A percentile compares a stretch with the other conserved stretches of the same genome.
These are phyloP conservation scores for Cylindroiulus punctatus DNA, from an alignment of 2,888 invertebrate species.

Conservation along the genomic window DNA sequence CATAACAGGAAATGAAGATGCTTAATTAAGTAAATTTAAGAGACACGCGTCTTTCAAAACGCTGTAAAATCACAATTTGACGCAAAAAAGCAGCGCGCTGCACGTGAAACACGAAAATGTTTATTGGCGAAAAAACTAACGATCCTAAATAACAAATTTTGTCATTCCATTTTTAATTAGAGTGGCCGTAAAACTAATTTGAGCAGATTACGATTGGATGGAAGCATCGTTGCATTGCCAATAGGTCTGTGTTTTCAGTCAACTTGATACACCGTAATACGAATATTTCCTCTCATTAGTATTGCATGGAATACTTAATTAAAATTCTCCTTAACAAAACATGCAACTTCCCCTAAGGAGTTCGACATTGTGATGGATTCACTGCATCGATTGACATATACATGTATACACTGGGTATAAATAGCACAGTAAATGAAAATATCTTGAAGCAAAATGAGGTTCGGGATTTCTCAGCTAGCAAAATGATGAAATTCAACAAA, in stretches of 20 bases:
- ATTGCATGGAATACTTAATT: not conserved
- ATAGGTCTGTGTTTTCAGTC: not conserved
- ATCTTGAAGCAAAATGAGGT: not conserved
- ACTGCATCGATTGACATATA: not conserved
- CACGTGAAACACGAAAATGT: not conserved
- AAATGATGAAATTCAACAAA: no score
- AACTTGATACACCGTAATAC: not conserved
- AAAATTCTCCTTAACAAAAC: not conserved
- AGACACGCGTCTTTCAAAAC: not conserved
- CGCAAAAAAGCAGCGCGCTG: not conserved
- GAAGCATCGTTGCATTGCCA: not conserved
- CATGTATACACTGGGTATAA: no score
- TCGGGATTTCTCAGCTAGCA: no score
- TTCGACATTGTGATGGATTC: not conserved
- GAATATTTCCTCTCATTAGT: not conserved
- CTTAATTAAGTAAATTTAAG: not conserved
- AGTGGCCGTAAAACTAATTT: not conserved
- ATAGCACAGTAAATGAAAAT: not conserved
- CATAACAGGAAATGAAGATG: not conserved
- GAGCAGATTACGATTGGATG: slow-evolving; percentile 16
- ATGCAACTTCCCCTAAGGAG: not conserved
- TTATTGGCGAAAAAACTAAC: not conserved
- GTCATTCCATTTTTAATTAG: not conserved
- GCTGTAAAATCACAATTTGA: not conserved
- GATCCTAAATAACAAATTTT: not conserved